Base-by-base conservation (phyloP, 2,888 invertebrate genomes). In the Orchesellides sinensis region DNA sequence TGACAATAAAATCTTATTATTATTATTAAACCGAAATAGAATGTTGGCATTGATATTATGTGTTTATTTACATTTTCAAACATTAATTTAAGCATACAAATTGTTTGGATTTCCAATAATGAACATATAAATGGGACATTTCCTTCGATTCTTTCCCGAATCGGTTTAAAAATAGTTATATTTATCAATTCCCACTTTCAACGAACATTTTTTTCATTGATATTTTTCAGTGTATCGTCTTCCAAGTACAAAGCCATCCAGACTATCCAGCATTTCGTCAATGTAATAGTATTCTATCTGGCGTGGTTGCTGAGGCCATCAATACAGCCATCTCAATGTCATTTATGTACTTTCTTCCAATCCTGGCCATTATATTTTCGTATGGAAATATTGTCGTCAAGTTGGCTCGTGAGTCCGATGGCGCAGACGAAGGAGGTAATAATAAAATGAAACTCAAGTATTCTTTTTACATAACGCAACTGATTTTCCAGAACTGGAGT, bases 371-470 rank as follows among this genome's bases (percentile, higher is more conserved):
- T 89, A 92, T 93, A 8, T 92, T 93, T 59, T 93, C 94, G 83
- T 95, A 95, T 89, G 91, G 92, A 0, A 93, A 93, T 88, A 95
- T 95, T 72, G 92, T 95, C 88, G 93, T 92, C 89, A 94, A 94
- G 89, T 94, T 95, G 83, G 93, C 93, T 14, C 93, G 72, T 23
- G 83, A 82, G 49, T 47, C 79, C n/a, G 70, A 65, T 56, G 54
- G 70, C 10, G 25, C 74, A 0, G 29, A 40, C 35, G 56, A 14
- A 1, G 61, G 29, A 66, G 70, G 75, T 70, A 82, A 72, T 29
- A 29, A 66, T n/a, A n/a, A 23, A 65, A 32, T 14, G 8, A 19
- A 54, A 70, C 52, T 10, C 14, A 47, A 47, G 4, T 12, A 10
- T 10, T 47, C 47, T 63, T 19, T 21, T 54, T 19, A 45, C n/a